These are phyloP conservation scores for Spinibarbus caldwelli DNA, from an alignment of 2,797 vertebrate genomes.

Conservation along the genomic window DNA sequence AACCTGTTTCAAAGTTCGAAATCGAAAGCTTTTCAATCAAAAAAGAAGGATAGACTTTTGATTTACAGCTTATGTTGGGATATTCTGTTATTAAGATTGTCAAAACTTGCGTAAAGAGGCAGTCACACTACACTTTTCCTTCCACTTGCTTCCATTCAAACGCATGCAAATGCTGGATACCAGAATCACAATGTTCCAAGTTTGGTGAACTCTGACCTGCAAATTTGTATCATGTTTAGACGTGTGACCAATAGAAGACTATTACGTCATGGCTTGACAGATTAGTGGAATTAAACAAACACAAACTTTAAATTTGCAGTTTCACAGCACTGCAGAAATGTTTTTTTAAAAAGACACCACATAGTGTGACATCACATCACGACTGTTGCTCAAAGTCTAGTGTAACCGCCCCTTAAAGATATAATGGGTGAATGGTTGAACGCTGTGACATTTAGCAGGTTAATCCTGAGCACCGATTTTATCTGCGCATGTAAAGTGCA, in stretches of 20 bases:
- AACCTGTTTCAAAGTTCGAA: slow-evolving; percentile 23
- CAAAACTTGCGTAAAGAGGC: slow-evolving; percentile 57
- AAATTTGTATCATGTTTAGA: not conserved
- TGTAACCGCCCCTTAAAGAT: slow-evolving; percentile 5
- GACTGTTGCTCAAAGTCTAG: not conserved
- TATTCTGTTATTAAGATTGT: slow-evolving; percentile 44
- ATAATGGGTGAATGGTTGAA: not conserved
- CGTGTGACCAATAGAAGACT: not conserved
- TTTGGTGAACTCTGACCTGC: too few relatives aligned
- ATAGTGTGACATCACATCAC: not conserved
- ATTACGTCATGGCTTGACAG: not conserved
- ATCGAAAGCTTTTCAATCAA: slow-evolving; percentile 34
- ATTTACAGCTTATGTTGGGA: slow-evolving; percentile 9
- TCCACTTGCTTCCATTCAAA: not conserved
- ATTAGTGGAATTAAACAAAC: not conserved
- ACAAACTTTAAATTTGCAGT: not conserved
- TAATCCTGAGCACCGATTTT: slow-evolving; percentile 51
- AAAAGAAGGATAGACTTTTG: slow-evolving; percentile 7
- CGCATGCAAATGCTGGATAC: not conserved
- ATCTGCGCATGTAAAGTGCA: slow-evolving; percentile 32
- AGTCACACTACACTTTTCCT: not conserved
- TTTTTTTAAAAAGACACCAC: not conserved
- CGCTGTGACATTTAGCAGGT: slow-evolving; percentile 8
- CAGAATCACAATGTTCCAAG: not conserved
- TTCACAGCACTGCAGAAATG: not conserved